phyloP scores from a whole-genome alignment of 2,797 vertebrate species.

The Platalea minor region DNA sequence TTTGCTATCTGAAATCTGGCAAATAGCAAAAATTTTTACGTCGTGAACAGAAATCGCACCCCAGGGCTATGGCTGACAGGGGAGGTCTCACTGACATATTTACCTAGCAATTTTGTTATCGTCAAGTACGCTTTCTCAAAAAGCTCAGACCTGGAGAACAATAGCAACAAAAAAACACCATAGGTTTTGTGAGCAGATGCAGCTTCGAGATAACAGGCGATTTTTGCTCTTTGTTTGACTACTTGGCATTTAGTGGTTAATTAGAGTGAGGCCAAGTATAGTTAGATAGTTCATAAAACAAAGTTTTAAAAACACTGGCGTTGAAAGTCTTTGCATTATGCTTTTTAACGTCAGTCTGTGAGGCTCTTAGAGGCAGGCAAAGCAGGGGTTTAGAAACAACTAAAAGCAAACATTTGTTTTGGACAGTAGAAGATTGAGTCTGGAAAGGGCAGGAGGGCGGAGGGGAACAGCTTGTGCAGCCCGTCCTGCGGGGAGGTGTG shows the following conservation, averaged over 20 bases:
- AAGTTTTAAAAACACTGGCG: neutral
- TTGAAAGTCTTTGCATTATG: neutral
- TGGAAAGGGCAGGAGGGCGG: neutral
- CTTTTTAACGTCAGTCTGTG: neutral
- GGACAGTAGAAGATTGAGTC: neutral
- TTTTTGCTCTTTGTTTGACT: neutral
- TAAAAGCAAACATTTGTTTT: neutral
- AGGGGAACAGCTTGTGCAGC: neutral
- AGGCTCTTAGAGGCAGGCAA: neutral
- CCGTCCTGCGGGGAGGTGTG: neutral
- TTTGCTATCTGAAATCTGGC: conserved; percentile 25
- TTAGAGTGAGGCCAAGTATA: neutral
- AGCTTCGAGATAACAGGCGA: neutral
- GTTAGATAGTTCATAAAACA: neutral
- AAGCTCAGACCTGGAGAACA: conserved; percentile 1
- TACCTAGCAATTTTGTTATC: neutral
- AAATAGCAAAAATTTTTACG: conserved; percentile 23
- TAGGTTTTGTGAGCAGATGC: conserved; percentile 31
- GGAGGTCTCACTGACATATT: conserved; percentile 3
- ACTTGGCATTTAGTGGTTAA: neutral
- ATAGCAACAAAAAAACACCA: neutral
- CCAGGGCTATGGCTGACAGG: neutral
- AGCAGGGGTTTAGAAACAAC: neutral
- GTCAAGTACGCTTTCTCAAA: neutral
- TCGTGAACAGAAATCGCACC: neutral